Percentiles rank a stretch among this genome's conserved stretches.
Evolutionary conservation across 2,888 invertebrate genomes (phyloP).

Genomic region (Nomada lathburiana): DNA sequence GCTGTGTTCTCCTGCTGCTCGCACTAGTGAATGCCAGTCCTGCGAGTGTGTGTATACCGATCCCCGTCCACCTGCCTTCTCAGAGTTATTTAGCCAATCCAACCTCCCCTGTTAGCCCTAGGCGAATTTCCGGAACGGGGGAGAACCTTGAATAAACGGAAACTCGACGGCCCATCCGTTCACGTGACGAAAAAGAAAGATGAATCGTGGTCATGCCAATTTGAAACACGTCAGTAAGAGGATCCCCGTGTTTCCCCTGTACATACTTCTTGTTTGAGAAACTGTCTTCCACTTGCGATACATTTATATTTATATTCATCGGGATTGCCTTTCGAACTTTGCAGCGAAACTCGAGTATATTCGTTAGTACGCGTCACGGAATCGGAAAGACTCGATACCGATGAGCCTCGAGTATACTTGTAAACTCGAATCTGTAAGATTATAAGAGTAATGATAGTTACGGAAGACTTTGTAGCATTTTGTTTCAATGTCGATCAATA

Average conservation of each 20-base stretch:
- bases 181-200: conserved; percentile 3
- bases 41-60: conserved; percentile 60
- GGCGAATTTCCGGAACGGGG: conserved; percentile 66
- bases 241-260: background rate
- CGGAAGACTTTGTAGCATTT: background rate
- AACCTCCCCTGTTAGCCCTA: conserved; percentile 56
- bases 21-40: conserved; percentile 37
- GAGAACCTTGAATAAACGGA: conserved; percentile 55
- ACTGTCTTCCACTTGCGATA: too few species aligned
- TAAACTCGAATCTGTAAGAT: background rate
- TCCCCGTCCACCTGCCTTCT: conserved; percentile 71
- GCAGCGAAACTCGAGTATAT: background rate
- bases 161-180: conserved; percentile 15
- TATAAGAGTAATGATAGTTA: background rate
- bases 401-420: background rate
- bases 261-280: too few species aligned
- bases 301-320: background rate
- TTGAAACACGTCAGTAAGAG: background rate
- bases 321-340: conserved; percentile 5
- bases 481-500: too few species aligned
- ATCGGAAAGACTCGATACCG: background rate
- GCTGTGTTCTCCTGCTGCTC: conserved; percentile 36
- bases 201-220: background rate
- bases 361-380: background rate
- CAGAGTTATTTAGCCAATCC: conserved; percentile 66